These are phyloP conservation scores for Rhyacichthys aspro DNA, from an alignment of 2,797 vertebrate genomes.

Conservation along the genomic window DNA sequence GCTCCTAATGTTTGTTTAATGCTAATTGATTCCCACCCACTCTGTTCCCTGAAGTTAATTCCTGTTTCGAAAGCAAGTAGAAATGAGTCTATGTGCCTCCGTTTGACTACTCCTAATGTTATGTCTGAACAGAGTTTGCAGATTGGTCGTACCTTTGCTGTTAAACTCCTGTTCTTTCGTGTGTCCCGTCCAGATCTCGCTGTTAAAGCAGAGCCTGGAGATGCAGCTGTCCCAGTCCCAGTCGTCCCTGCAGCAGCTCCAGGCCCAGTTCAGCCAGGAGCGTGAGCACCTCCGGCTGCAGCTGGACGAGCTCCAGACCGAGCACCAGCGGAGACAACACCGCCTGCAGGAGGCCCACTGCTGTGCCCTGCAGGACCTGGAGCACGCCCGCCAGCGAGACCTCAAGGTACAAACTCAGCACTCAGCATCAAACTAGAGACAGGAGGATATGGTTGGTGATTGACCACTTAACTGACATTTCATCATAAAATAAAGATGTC, in stretches of 20 bases:
- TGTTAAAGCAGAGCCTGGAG: conserved; percentile 97
- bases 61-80: no score
- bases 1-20: conserved; percentile 32
- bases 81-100: no score
- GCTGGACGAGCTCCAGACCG: conserved; percentile 92
- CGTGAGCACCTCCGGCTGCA: conserved; percentile 92
- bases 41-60: no score
- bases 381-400: conserved; percentile 89
- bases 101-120: not conserved
- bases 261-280: conserved; percentile 95
- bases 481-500: no score
- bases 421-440: not conserved
- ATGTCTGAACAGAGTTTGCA: no score
- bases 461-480: not conserved
- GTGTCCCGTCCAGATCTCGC: conserved; percentile 84
- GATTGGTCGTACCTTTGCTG: no score
- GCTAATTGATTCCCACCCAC: conserved; percentile 22
- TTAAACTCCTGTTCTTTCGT: not conserved
- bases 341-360: conserved; percentile 93
- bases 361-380: conserved; percentile 90
- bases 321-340: conserved; percentile 91
- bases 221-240: conserved; percentile 98
- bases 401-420: conserved; percentile 81
- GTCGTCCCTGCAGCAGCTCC: conserved; percentile 94
- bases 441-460: not conserved